Evolutionary conservation across 2,113 vertebrate species (phyloP), one percentile per base, ranked within the genome.

Genomic region (Tauraco erythrolophus): DNA sequence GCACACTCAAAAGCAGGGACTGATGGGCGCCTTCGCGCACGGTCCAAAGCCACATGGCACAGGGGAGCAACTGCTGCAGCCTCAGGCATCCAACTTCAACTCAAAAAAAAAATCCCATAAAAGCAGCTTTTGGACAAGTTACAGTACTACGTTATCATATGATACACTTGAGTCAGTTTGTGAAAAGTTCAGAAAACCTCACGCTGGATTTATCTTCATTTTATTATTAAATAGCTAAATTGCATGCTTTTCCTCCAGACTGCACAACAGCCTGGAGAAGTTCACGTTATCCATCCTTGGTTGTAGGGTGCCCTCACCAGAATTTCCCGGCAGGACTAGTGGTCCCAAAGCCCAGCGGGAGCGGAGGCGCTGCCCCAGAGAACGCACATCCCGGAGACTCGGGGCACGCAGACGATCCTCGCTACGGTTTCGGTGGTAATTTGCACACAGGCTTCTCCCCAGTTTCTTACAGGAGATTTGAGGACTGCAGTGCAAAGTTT

Each of bases 11-110:
- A 27, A 15, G 43, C 37, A 28, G 19, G 37, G 8, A 53, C 27
- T 18, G n/a, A 25, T 1, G 45, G 2, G 31, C 0, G 5, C 58
- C 60, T 18, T 3, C 1, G 2, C 51, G n/a, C 31, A 0, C 0
- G 3, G 2, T 2, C 33, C 33, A 2, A 9, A 16, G 77, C 43
- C 54, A 30, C 46, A 4, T 0, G 50, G 14, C 37, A 14, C 0
- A 0, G 4, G 24, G 46, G 21, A 31, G 79, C 33, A 13, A 4
- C 14, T 33, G 2, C 2, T 0, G 51, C 39, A 24, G 79, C 48
- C 51, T 43, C 86, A 14, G 37, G 8, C 11, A 25, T 0, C 23
- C 2, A 0, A 50, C 27, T 0, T 1, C 66, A 30, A 6, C 71
- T 5, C 12, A 1, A 4, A 62, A 19, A 51, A 69, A 19, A 51